Conservation (phyloP, 2,888 invertebrate species). For the Eilema depressum region DNA sequence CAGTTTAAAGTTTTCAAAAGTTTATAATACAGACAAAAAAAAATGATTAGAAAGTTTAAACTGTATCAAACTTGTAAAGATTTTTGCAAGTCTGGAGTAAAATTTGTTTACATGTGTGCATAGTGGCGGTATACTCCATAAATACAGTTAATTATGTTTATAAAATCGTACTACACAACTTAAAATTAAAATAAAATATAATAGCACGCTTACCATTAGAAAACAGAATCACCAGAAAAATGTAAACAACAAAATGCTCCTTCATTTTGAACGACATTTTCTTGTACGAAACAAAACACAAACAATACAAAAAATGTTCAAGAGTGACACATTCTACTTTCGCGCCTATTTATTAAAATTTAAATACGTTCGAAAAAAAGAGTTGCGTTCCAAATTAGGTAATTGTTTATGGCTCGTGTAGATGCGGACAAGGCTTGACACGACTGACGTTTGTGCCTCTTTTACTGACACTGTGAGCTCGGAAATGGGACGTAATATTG, state of each 20-base stretch:
- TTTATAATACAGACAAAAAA: too few relatives aligned
- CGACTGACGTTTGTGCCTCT: conserved; percentile 66
- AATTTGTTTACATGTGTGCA: background rate
- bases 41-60: too few relatives aligned
- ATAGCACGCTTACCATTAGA: conserved; percentile 55
- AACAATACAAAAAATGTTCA: conserved; percentile 54
- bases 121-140: background rate
- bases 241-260: conserved; percentile 44
- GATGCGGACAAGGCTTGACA: conserved; percentile 58
- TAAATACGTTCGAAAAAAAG: conserved; percentile 56
- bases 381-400: conserved; percentile 58
- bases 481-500: conserved; percentile 65
- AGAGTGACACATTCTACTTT: conserved; percentile 65
- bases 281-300: conserved; percentile 52
- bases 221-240: conserved; percentile 47
- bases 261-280: conserved; percentile 38
- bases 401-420: conserved; percentile 61
- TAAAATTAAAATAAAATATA: conserved; percentile 18
- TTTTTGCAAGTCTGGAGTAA: too few relatives aligned
- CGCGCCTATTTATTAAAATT: conserved; percentile 61
- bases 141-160: too few relatives aligned
- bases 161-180: too few relatives aligned
- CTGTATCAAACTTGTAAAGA: too few relatives aligned
- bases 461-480: conserved; percentile 64
- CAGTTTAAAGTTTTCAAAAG: too few relatives aligned